A percentile compares a stretch with the other conserved stretches of the same genome.
Conservation (phyloP, 2,888 invertebrate genomes). For the Chrysolina oricalcia region DNA sequence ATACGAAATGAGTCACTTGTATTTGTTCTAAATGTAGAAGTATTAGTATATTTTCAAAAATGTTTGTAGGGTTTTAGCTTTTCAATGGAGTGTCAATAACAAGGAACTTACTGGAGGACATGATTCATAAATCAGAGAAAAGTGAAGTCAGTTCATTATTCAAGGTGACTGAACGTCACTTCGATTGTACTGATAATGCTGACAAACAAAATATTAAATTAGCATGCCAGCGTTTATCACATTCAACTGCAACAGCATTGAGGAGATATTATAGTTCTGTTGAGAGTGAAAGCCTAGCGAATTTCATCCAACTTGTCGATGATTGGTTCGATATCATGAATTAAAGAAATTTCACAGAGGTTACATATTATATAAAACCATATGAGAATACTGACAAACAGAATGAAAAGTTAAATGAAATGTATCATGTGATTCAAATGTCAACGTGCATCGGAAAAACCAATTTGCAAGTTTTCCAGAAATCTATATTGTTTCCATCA, state of each 20-base stretch:
- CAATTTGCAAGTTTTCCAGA: conserved; percentile 5
- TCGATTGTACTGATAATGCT: neutral
- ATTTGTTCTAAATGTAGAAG: neutral
- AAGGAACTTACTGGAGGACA: neutral
- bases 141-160: neutral
- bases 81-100: neutral
- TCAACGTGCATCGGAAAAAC: neutral
- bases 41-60: neutral
- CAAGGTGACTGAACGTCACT: conserved; percentile 6
- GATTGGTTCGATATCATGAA: conserved; percentile 23
- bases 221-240: conserved; percentile 1
- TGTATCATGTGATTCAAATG: neutral
- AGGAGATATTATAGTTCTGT: neutral
- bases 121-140: neutral
- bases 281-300: neutral
- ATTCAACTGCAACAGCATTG: conserved; percentile 16
- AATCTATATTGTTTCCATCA: conserved; percentile 1
- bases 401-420: neutral
- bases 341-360: neutral
- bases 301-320: neutral
- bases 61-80: neutral
- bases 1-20: neutral
- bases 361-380: neutral
- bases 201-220: conserved; percentile 10
- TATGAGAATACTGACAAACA: conserved; percentile 12